Conservation (phyloP, 2,888 invertebrate genomes). For the Epiblema foenella region DNA sequence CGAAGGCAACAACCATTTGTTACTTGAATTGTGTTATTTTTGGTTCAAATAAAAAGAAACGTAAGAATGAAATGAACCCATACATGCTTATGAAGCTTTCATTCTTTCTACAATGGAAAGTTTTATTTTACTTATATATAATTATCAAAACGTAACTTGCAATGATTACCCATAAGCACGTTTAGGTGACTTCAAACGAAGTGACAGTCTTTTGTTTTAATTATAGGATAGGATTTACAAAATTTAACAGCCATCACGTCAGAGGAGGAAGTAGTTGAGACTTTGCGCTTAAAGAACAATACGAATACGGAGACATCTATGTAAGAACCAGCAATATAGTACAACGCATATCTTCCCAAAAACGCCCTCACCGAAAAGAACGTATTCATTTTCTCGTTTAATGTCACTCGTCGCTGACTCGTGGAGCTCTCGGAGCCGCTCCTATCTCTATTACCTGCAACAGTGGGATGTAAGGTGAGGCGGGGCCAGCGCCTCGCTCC, state of each 20-base stretch:
- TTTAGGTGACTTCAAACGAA: constrained; percentile 32
- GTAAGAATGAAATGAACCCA: constrained; percentile 51
- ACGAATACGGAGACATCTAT: constrained; percentile 74
- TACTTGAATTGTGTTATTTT: constrained; percentile 21
- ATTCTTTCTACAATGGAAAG: background rate
- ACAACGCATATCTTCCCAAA: constrained; percentile 73
- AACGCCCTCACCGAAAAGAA: constrained; percentile 93
- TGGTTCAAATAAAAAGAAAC: constrained; percentile 70
- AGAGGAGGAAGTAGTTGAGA: constrained; percentile 68
- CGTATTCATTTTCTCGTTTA: constrained; percentile 97
- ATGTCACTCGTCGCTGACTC: constrained; percentile 93
- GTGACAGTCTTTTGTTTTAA: constrained; percentile 35
- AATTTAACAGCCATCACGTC: constrained; percentile 73
- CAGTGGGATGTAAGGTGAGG: constrained; percentile 78
- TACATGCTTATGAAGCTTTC: constrained; percentile 30
- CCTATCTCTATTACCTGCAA: constrained; percentile 87
- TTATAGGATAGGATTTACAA: constrained; percentile 48
- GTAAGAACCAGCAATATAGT: constrained; percentile 71
- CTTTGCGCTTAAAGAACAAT: constrained; percentile 62
- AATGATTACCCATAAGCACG: constrained; percentile 29
- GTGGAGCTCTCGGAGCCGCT: constrained; percentile 86
- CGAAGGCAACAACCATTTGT: background rate
- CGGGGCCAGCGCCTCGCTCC: constrained; percentile 55
- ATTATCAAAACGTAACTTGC: background rate
- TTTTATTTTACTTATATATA: background rate